Evolutionary conservation across 1,140 invertebrate species (phyloP).

Genomic region (Sitodiplosis mosellana): DNA sequence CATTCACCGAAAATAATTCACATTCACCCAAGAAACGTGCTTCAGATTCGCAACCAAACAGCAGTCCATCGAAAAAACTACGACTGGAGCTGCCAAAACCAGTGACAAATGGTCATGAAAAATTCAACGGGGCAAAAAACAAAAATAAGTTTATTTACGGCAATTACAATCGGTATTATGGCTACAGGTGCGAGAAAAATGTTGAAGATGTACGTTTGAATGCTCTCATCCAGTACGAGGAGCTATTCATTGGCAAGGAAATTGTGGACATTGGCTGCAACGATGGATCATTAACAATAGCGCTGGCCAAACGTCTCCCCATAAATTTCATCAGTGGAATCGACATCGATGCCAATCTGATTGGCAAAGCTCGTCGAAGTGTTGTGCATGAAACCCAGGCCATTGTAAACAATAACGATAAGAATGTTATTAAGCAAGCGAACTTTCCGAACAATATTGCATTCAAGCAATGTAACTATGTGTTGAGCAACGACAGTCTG

Average conservation of each 20-base stretch:
- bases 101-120: no score
- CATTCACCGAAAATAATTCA: no score
- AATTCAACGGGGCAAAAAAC: no score
- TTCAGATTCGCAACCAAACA: no score
- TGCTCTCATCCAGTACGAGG: conserved; percentile 49
- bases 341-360: conserved; percentile 83
- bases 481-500: conserved; percentile 66
- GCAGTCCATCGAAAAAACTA: no score
- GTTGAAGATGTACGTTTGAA: conserved; percentile 64
- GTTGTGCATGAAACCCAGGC: conserved; percentile 10
- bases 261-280: conserved; percentile 96
- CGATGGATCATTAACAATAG: conserved; percentile 77
- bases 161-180: conserved; percentile 48
- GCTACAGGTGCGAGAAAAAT: conserved; percentile 69
- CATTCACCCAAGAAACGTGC: no score
- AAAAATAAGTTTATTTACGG: conserved; percentile 14
- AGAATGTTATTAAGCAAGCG: background rate
- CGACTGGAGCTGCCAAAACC: no score
- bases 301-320: conserved; percentile 62
- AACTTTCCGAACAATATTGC: conserved; percentile 16
- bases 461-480: conserved; percentile 66
- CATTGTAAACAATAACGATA: background rate
- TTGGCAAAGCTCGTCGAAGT: conserved; percentile 29
- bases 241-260: conserved; percentile 75
- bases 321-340: conserved; percentile 76